phyloP scores from a whole-genome alignment of 2,113 vertebrate species.

The Forbesichthys papilliferus region DNA sequence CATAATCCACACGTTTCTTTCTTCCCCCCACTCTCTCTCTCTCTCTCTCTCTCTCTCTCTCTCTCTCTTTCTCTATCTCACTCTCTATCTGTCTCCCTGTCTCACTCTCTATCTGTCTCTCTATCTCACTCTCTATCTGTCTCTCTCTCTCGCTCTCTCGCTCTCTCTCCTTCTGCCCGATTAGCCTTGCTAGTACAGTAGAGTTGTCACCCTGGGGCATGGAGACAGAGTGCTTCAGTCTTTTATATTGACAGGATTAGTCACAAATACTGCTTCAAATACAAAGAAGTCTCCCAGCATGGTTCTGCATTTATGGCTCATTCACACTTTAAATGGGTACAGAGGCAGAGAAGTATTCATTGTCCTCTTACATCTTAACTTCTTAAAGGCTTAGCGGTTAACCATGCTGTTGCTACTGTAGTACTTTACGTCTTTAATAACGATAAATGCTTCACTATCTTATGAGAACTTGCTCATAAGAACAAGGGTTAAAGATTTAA shows the following conservation, averaged over 20 bases:
- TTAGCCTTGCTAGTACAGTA: slow-evolving; percentile 20
- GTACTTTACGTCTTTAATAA: background rate
- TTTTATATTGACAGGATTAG: slow-evolving; percentile 26
- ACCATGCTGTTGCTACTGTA: too few species aligned
- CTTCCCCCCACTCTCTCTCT: slow-evolving; percentile 43
- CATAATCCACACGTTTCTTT: slow-evolving; percentile 57
- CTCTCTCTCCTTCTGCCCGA: too few species aligned
- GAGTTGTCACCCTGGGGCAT: slow-evolving; percentile 32
- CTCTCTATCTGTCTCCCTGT: too few species aligned
- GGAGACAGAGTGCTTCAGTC: slow-evolving; percentile 31
- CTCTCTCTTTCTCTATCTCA: background rate
- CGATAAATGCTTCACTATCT: background rate
- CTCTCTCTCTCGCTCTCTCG: too few species aligned
- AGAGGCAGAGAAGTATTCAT: too few species aligned
- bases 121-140: background rate
- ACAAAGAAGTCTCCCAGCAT: background rate
- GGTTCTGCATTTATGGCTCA: slow-evolving; percentile 11
- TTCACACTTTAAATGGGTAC: background rate
- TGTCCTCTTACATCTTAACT: too few species aligned
- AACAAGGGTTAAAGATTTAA: background rate
- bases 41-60: background rate
- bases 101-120: slow-evolving; percentile 20
- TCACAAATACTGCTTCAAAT: background rate
- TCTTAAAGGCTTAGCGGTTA: too few species aligned
- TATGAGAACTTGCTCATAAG: background rate